Base-by-base conservation (phyloP, 2,797 vertebrate genomes). In the Tarsius wallacei region DNA sequence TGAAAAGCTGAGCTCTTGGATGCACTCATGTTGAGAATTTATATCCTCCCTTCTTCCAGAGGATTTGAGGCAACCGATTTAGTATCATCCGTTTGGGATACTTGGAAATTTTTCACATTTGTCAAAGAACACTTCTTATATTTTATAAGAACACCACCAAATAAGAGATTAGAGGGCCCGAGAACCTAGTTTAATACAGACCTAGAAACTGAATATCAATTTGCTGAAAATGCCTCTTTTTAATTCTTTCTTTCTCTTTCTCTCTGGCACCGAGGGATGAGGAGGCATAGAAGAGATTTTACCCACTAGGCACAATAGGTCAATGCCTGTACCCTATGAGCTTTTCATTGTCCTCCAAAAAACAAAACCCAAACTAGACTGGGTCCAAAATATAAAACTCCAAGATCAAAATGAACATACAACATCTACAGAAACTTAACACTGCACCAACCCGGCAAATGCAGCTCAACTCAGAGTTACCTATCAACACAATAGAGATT, bases 321-420 rank as follows among this genome's bases (percentile, higher is more conserved):
- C 70, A 61, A 51, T 4, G 14, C 28, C 10, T 57, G 17, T 3
- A 66, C 1, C 51, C 19, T 11, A 63, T 2, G 59, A 57, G 53
- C 31, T 92, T 73, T 68, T 51, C 21, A 12, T 0, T 36, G 64
- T 57, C 70, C 63, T 63, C 36, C 7, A 70, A 76, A 93, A 53
- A 17, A 80, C 61, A 78, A 82, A 89, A 95, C 33, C 19, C 87
- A 82, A 97, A 36, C 59, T 77, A 86, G 26, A 78, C 21, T 92
- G 73, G 59, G 26, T 47, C 66, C 47, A 93, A 90, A 92, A 80
- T 74, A 83, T 28, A 73, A 91, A 88, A 91, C 28, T 82, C 21
- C n/a, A 71, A 97, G 94, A 88, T 63, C 70, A 97, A 96, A 97
- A 93, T 94, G 57, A 94, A 55, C 89, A 47, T 91, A 95, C 71